Percentiles rank a stretch among this genome's conserved stretches.
Evolutionary conservation across 35 echinoderm and acorn worm genomes (phyloP).

Genomic region (Hemicentrotus pulcherrimus): DNA sequence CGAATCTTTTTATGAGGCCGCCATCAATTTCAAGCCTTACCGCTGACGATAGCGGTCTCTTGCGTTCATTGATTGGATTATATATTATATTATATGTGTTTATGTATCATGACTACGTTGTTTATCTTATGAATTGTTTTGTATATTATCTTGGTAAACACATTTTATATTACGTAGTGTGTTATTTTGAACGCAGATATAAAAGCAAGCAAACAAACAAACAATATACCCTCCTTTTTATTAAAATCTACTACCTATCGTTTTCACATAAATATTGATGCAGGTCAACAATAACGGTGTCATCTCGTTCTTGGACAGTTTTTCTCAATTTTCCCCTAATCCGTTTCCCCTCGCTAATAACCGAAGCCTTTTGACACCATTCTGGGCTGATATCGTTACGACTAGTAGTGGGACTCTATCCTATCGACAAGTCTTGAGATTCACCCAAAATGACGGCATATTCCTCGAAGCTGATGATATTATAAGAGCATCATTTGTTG

Average conservation of each 20-base stretch:
- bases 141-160: no score
- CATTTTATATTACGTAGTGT: no score
- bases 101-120: no score
- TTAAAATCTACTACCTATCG: not conserved
- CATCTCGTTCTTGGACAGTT: conserved; percentile 26
- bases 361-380: conserved; percentile 30
- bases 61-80: no score
- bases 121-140: no score
- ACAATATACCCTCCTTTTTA: not conserved
- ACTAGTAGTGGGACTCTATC: not conserved
- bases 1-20: no score
- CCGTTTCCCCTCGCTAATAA: conserved; percentile 29
- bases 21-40: no score
- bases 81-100: no score
- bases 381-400: conserved; percentile 52
- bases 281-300: conserved; percentile 62
- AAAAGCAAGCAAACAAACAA: no score
- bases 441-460: not conserved
- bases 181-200: no score
- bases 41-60: no score
- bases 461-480: conserved; percentile 22
- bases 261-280: not conserved
- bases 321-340: not conserved
- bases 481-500: not conserved
- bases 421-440: conserved; percentile 33